These are phyloP conservation scores for Baryphthengus martii DNA, from an alignment of 2,113 vertebrate species.

Conservation along the genomic window DNA sequence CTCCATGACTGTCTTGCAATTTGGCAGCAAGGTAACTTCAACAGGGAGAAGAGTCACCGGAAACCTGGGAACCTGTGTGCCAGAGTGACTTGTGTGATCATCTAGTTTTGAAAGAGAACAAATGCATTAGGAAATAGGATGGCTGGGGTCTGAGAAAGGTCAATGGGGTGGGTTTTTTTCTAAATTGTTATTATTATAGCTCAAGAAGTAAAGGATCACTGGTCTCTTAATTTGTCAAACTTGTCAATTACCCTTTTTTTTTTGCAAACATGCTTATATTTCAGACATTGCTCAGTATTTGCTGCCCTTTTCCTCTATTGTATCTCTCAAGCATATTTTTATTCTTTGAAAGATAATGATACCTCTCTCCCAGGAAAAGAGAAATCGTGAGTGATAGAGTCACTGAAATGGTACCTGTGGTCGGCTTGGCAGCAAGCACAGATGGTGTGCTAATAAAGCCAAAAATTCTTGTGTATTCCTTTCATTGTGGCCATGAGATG, in stretches of 20 bases:
- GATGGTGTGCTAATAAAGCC: background rate
- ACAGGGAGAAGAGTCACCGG: background rate
- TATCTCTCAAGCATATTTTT: background rate
- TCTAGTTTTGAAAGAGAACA: background rate
- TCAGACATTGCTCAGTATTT: background rate
- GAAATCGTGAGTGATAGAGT: background rate
- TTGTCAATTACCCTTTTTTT: background rate
- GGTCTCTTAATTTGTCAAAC: background rate
- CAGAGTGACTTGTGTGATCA: background rate
- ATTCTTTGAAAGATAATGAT: constrained; percentile 15
- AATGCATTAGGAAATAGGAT: background rate
- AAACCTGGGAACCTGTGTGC: background rate
- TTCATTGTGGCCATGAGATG: background rate
- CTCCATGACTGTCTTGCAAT: background rate
- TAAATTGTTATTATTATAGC: background rate
- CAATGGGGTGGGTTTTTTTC: background rate
- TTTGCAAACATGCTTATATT: background rate
- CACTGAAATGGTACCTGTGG: background rate
- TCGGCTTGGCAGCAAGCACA: background rate
- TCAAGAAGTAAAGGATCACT: background rate
- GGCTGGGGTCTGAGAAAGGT: background rate
- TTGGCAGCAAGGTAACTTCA: constrained; percentile 22
- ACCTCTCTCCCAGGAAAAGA: background rate
- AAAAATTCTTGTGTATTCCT: background rate
- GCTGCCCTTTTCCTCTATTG: background rate